These are phyloP conservation scores for Pinctada fucata DNA, from an alignment of 2,888 invertebrate genomes.

Conservation along the genomic window DNA sequence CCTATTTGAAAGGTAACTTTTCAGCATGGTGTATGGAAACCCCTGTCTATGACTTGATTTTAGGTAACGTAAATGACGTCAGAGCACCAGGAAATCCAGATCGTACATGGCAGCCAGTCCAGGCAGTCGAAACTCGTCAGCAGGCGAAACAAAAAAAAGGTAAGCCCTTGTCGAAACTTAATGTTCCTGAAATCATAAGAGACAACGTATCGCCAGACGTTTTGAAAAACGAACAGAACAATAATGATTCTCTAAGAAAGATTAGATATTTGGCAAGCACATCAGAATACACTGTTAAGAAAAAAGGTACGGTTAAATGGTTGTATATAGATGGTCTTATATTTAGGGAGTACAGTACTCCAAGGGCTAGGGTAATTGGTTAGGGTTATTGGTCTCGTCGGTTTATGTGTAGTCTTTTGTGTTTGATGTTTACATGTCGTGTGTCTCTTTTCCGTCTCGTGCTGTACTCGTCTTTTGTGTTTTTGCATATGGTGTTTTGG, in stretches of 20 bases:
- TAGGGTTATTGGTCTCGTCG: too few species aligned
- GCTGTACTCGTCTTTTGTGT: too few species aligned
- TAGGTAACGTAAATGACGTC: slow-evolving; percentile 35
- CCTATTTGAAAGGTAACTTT: slow-evolving; percentile 24
- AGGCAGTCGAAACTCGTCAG: slow-evolving; percentile 21
- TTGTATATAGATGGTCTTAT: slow-evolving; percentile 22
- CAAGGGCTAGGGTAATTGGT: background rate
- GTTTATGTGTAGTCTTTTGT: too few species aligned
- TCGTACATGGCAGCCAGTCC: background rate
- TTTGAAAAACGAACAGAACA: slow-evolving; percentile 4
- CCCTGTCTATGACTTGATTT: slow-evolving; percentile 37
- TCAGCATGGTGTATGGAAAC: slow-evolving; percentile 35
- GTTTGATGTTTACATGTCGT: too few species aligned
- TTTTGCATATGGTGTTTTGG: too few species aligned
- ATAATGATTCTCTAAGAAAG: slow-evolving; percentile 5
- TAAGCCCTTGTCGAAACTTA: slow-evolving; percentile 16
- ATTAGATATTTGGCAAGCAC: background rate
- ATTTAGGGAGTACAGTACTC: slow-evolving; percentile 15
- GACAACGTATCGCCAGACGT: background rate
- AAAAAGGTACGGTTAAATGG: slow-evolving; percentile 5
- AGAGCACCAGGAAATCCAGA: slow-evolving; percentile 22
- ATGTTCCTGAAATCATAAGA: slow-evolving; percentile 10
- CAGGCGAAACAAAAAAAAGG: slow-evolving; percentile 8
- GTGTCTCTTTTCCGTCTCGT: too few species aligned
- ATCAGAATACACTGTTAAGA: background rate